Conservation (phyloP, 2,113 vertebrate genomes). For the Laticauda laticaudata region DNA sequence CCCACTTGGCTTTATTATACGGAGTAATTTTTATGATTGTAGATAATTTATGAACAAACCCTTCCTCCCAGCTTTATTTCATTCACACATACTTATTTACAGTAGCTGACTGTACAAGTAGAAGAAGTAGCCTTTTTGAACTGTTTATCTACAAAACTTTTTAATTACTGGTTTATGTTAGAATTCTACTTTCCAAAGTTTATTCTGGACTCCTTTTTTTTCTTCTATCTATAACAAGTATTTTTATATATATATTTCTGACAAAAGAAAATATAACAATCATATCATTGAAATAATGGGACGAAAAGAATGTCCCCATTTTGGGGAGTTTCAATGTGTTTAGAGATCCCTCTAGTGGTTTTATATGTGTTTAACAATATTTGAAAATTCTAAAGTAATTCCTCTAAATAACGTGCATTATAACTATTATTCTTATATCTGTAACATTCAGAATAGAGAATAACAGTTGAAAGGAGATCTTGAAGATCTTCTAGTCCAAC, state of each 20-base stretch:
- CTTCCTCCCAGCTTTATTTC: neutral
- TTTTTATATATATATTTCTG: neutral
- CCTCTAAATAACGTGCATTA: neutral
- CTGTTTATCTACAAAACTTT: neutral
- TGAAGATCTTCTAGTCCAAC: neutral
- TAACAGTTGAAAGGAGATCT: neutral
- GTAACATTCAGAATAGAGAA: neutral
- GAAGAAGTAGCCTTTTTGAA: neutral
- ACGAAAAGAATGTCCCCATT: neutral
- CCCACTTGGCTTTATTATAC: neutral
- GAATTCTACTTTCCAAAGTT: neutral
- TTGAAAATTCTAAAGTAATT: neutral
- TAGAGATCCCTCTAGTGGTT: slow-evolving; percentile 50
- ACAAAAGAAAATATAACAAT: neutral
- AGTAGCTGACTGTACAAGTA: neutral
- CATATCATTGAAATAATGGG: neutral
- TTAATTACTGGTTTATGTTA: neutral
- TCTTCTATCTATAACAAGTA: neutral
- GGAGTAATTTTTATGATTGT: neutral
- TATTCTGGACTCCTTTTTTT: neutral
- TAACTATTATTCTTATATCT: neutral
- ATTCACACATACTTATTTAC: neutral
- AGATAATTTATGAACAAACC: neutral
- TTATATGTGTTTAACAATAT: neutral
- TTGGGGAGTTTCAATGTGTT: neutral